phyloP scores from a whole-genome alignment of 2,113 vertebrate species.

The Mesoclemmys tuberculata region DNA sequence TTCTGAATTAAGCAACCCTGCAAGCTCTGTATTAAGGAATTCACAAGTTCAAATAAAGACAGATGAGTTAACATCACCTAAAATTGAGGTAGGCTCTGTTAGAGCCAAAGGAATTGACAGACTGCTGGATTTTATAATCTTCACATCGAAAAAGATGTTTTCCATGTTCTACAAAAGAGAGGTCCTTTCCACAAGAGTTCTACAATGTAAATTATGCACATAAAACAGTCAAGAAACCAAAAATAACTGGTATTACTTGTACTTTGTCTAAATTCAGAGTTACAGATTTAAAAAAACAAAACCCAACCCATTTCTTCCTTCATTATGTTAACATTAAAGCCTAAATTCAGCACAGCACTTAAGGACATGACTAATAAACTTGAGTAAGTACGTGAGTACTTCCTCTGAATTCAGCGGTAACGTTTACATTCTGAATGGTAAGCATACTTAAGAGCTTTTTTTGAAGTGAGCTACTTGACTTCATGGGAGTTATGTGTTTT shows the following conservation, averaged over 20 bases:
- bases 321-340: not conserved
- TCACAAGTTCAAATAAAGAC: not conserved
- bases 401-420: not conserved
- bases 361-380: not conserved
- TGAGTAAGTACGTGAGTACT: not conserved
- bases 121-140: not conserved
- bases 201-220: not conserved
- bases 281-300: not conserved
- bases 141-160: not conserved
- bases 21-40: not conserved
- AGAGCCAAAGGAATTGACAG: not conserved
- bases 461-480: not conserved
- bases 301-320: not conserved
- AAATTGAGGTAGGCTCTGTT: not conserved
- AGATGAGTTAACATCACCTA: not conserved
- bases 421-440: not conserved
- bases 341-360: not conserved
- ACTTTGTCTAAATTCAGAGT: not conserved
- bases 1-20: not conserved
- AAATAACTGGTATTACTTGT: not conserved
- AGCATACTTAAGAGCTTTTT: not conserved
- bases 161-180: not conserved
- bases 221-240: not conserved
- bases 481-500: not conserved
- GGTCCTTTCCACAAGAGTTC: not conserved